These are phyloP conservation scores for Cololabis saira DNA, from an alignment of 2,113 vertebrate species.

Conservation along the genomic window DNA sequence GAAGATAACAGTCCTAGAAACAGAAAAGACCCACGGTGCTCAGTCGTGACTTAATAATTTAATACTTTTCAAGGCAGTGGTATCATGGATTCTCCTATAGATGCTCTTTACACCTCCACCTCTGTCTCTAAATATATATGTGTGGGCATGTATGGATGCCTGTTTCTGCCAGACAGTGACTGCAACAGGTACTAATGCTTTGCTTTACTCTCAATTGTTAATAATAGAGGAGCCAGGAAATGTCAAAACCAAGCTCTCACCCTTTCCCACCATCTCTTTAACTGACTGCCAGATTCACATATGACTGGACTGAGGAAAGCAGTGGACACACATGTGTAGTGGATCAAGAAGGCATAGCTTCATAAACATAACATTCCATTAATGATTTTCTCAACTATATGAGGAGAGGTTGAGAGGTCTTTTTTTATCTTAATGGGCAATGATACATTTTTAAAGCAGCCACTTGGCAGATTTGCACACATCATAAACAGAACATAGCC, in stretches of 20 bases:
- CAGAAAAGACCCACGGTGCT: too few relatives aligned
- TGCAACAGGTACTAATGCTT: conserved; percentile 30
- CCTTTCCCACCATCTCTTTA: conserved; percentile 6
- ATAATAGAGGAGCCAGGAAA: conserved; percentile 61
- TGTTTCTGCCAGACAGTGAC: conserved; percentile 26
- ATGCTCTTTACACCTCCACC: conserved; percentile 21
- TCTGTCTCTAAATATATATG: conserved; percentile 20
- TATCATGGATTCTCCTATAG: conserved; percentile 53
- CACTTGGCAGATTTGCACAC: not conserved
- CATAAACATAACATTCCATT: too few relatives aligned
- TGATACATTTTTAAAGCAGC: not conserved
- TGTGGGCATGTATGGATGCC: not conserved
- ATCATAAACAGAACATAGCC: not conserved
- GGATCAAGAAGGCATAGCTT: too few relatives aligned
- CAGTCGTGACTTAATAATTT: conserved; percentile 53
- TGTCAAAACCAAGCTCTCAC: conserved; percentile 28
- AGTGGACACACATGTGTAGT: not conserved
- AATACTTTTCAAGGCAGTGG: conserved; percentile 56
- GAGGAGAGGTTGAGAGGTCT: too few relatives aligned
- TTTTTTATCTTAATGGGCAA: too few relatives aligned
- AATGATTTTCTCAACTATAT: too few relatives aligned
- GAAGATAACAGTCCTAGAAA: too few relatives aligned
- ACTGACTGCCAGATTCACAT: not conserved
- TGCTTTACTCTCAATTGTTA: conserved; percentile 55
- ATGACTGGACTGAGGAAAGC: not conserved